Evolutionary conservation across 35 echinoderm and acorn worm genomes (phyloP).

Genomic region (Amphiura filiformis): DNA sequence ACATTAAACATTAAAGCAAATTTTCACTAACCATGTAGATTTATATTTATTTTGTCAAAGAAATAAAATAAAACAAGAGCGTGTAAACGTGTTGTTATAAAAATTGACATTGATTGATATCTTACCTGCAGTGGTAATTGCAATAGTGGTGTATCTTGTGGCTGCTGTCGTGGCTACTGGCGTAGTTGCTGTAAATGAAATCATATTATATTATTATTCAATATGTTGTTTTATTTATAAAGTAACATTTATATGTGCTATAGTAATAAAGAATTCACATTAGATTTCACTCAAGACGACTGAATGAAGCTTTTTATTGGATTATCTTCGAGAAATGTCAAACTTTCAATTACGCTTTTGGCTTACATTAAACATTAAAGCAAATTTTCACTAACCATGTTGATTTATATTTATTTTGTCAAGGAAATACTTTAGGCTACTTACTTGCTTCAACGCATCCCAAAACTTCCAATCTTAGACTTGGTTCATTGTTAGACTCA

Average conservation of each 20-base stretch:
- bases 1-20: too few relatives aligned
- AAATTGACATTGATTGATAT: too few relatives aligned
- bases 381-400: too few relatives aligned
- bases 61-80: too few relatives aligned
- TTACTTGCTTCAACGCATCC: slow-evolving; percentile 14
- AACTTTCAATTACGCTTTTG: neutral
- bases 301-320: neutral
- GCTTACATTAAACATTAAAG: too few relatives aligned
- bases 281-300: neutral
- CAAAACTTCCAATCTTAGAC: neutral
- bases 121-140: neutral
- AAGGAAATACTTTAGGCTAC: neutral
- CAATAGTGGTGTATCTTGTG: neutral
- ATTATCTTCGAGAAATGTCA: neutral
- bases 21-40: too few relatives aligned
- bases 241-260: neutral
- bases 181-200: neutral
- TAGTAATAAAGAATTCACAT: neutral
- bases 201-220: too few relatives aligned
- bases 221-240: too few relatives aligned
- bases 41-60: too few relatives aligned
- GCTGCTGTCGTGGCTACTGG: neutral
- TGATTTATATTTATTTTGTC: too few relatives aligned
- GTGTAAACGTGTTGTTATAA: too few relatives aligned
- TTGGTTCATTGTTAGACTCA: neutral